phyloP scores from a whole-genome alignment of 2,797 vertebrate species.

The Delichon dasypus region DNA sequence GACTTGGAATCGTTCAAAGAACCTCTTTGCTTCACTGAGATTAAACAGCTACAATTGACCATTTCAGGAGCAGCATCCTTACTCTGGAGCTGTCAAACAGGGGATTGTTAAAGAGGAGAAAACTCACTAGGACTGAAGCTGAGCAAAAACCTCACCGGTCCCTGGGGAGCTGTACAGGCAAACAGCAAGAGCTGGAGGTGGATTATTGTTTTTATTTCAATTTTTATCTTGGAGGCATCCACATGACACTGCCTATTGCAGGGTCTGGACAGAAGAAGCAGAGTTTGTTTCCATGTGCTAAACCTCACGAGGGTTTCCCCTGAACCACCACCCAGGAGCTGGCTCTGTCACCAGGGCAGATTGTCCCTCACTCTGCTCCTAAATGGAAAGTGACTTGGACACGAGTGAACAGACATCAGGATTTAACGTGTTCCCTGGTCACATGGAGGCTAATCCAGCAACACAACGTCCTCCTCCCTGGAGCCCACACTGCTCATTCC shows the following conservation, averaged over 20 bases:
- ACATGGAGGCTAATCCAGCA: background rate
- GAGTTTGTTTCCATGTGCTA: background rate
- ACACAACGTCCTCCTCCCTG: background rate
- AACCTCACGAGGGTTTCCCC: background rate
- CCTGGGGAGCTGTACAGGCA: background rate
- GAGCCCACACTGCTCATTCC: background rate
- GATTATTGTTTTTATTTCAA: background rate
- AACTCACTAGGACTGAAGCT: background rate
- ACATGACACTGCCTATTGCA: background rate
- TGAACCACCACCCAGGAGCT: background rate
- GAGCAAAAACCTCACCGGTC: background rate
- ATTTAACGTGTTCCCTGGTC: background rate
- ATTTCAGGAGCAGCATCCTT: background rate
- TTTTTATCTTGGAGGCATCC: background rate
- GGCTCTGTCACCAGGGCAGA: background rate
- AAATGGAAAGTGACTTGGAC: background rate
- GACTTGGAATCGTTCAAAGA: background rate
- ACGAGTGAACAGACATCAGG: background rate
- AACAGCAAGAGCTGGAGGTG: background rate
- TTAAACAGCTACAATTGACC: background rate
- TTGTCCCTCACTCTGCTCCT: fast-evolving
- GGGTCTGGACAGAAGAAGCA: background rate
- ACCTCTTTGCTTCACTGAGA: background rate
- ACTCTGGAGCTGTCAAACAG: background rate
- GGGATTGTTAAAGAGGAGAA: background rate